A percentile compares a stretch with the other conserved stretches of the same genome.
Conservation (phyloP, 2,797 vertebrate genomes). For the Amphiprion clarkii region DNA sequence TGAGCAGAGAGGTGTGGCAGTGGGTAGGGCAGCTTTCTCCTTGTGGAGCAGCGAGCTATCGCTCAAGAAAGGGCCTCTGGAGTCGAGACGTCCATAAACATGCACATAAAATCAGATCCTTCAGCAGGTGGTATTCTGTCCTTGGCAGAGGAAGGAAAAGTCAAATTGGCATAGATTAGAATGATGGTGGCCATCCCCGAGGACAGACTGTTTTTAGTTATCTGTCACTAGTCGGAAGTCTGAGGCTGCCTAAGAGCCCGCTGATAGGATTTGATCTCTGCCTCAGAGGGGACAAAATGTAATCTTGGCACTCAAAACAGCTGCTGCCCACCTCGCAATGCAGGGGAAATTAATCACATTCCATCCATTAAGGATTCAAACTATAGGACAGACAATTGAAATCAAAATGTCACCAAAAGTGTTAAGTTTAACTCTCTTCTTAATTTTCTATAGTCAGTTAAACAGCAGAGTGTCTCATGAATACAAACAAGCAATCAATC, state of each 20-base stretch:
- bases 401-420: conserved; percentile 33
- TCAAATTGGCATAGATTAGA: conserved; percentile 85
- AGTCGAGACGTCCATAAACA: conserved; percentile 79
- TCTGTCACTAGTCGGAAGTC: conserved; percentile 78
- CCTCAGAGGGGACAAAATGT: conserved; percentile 54
- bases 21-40: conserved; percentile 74
- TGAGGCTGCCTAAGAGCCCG: conserved; percentile 46
- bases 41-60: conserved; percentile 69
- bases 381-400: conserved; percentile 25
- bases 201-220: conserved; percentile 80
- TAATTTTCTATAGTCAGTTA: conserved; percentile 26
- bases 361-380: conserved; percentile 34
- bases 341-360: conserved; percentile 40
- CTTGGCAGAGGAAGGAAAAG: conserved; percentile 78
- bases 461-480: conserved; percentile 20
- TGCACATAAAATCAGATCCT: conserved; percentile 81
- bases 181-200: conserved; percentile 64
- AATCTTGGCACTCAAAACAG: conserved; percentile 58
- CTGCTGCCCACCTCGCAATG: conserved; percentile 55
- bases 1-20: conserved; percentile 75
- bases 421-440: conserved; percentile 9
- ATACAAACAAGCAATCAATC: conserved; percentile 32
- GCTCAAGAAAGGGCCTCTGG: conserved; percentile 64
- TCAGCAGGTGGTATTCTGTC: conserved; percentile 84
- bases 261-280: conserved; percentile 68